phyloP scores from a whole-genome alignment of 2,113 vertebrate genomes.

The Callipepla californica region DNA sequence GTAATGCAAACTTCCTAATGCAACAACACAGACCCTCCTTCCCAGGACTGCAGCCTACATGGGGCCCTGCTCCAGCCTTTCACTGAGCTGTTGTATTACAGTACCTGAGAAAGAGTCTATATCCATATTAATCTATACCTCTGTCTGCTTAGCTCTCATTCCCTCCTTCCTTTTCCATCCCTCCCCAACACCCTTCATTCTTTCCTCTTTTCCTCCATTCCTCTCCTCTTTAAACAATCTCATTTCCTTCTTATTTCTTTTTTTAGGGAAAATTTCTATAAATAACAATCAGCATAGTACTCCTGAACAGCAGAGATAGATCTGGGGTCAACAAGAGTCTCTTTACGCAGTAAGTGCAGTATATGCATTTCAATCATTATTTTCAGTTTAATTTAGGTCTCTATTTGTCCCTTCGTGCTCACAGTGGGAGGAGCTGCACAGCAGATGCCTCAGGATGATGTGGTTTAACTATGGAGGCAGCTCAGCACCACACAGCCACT shows the following conservation, averaged over 20 bases:
- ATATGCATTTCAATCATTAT: not conserved
- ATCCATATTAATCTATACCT: not conserved
- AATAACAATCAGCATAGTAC: not conserved
- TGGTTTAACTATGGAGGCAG: not conserved
- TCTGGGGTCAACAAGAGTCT: not conserved
- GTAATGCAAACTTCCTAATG: not conserved
- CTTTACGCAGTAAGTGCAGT: not conserved
- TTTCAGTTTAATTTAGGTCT: not conserved
- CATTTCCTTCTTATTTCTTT: not conserved
- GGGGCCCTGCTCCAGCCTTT: not conserved
- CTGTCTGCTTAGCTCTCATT: not conserved
- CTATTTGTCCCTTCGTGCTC: not conserved
- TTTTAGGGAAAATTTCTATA: not conserved
- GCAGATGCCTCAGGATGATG: not conserved
- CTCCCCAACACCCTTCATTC: not conserved
- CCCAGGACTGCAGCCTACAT: not conserved
- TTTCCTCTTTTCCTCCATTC: not conserved
- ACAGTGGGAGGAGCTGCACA: not conserved
- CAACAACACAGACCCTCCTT: not conserved
- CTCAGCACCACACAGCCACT: not conserved
- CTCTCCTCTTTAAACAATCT: not conserved
- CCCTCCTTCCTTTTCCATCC: not conserved
- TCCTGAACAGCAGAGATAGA: not conserved
- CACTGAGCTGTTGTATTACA: not conserved
- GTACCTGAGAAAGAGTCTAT: not conserved